Evolutionary conservation across 2,113 vertebrate genomes (phyloP).

Genomic region (Labrus mixtus): DNA sequence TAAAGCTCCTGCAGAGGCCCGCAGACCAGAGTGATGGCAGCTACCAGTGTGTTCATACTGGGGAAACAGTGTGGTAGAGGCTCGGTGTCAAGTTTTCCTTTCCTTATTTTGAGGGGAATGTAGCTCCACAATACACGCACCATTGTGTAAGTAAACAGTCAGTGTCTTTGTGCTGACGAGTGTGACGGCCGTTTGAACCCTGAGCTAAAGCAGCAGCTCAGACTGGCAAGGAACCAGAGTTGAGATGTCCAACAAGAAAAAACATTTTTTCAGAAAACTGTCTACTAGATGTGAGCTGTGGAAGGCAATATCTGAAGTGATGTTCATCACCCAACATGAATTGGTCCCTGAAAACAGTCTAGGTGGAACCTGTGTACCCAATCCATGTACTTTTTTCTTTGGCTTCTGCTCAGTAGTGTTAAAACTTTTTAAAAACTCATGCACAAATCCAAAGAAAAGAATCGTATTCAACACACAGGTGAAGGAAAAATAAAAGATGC

Average conservation of each 20-base stretch:
- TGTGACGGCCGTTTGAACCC: constrained; percentile 48
- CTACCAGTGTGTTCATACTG: background rate
- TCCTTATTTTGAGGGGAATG: background rate
- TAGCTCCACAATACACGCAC: constrained; percentile 30
- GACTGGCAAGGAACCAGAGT: constrained; percentile 11
- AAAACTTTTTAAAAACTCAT: too few relatives aligned
- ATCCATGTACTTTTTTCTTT: too few relatives aligned
- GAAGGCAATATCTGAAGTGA: too few relatives aligned
- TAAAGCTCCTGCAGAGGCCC: background rate
- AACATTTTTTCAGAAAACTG: background rate
- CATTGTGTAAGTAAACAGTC: constrained; percentile 48
- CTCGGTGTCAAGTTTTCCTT: constrained; percentile 18
- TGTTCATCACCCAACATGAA: too few relatives aligned
- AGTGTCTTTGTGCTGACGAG: constrained; percentile 40
- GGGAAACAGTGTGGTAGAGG: constrained; percentile 14
- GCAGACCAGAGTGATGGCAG: background rate
- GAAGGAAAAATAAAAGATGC: too few relatives aligned
- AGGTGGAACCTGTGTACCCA: too few relatives aligned
- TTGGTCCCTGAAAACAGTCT: too few relatives aligned
- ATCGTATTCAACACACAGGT: too few relatives aligned
- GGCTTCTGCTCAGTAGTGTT: too few relatives aligned
- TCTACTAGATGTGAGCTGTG: too few relatives aligned
- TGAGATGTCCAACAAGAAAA: constrained; percentile 16
- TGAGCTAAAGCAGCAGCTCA: constrained; percentile 40
- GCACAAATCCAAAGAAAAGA: too few relatives aligned